These are phyloP conservation scores for Drosophila teissieri DNA, from an alignment of 1,140 invertebrate species.

Conservation along the genomic window DNA sequence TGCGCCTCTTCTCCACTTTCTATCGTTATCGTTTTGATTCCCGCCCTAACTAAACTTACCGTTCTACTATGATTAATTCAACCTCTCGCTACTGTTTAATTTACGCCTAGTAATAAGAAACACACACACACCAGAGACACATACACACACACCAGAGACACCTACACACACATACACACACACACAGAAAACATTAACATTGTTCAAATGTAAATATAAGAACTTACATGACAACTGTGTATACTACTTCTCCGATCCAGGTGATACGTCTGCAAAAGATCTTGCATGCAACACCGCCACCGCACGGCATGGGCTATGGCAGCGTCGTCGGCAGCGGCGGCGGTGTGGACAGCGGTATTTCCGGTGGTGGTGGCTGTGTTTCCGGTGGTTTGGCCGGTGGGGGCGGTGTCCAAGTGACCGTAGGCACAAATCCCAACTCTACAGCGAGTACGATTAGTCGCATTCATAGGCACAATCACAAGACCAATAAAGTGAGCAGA, in stretches of 20 bases:
- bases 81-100: constrained; percentile 31
- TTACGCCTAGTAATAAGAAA: constrained; percentile 29
- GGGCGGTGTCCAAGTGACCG: constrained; percentile 83
- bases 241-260: constrained; percentile 73
- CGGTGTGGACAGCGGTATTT: constrained; percentile 21
- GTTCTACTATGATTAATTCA: not conserved
- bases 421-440: constrained; percentile 83
- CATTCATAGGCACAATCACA: constrained; percentile 84
- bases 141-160: too few relatives aligned
- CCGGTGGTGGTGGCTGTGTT: constrained; percentile 24
- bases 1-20: constrained; percentile 11
- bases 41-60: constrained; percentile 14
- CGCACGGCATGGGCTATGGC: constrained; percentile 72
- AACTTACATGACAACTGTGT: constrained; percentile 56
- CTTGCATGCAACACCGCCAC: constrained; percentile 83
- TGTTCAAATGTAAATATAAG: constrained; percentile 29
- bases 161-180: not conserved
- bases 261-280: constrained; percentile 84
- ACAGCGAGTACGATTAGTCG: constrained; percentile 84
- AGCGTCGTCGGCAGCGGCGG: constrained; percentile 55
- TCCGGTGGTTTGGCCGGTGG: constrained; percentile 38
- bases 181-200: not conserved
- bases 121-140: not conserved
- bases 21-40: constrained; percentile 16
- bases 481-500: constrained; percentile 84